Percentiles rank a stretch among this genome's conserved stretches.
Conservation (phyloP, 1,140 invertebrate species). For the Periplaneta americana region DNA sequence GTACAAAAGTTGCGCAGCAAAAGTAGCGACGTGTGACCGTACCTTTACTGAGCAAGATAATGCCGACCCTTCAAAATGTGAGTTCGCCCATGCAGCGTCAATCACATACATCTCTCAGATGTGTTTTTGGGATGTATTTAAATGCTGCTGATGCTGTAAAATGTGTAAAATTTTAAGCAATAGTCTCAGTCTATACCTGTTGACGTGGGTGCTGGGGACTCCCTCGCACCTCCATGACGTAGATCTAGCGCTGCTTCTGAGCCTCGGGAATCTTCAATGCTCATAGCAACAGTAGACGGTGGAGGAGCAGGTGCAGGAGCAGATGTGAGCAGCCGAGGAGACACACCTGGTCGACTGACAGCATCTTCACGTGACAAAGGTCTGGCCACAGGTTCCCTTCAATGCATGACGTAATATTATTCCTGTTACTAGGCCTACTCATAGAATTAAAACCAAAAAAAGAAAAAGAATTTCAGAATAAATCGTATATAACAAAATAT, state of each 20-base stretch:
- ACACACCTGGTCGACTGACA: slow-evolving; percentile 4
- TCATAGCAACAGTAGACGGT: slow-evolving; percentile 7
- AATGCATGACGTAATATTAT: not conserved
- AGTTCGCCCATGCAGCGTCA: too few species aligned
- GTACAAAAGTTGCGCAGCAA: too few species aligned
- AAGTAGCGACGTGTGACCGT: too few species aligned
- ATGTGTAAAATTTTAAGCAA: too few species aligned
- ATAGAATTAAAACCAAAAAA: not conserved
- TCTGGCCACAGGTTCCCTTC: not conserved
- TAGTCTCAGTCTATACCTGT: too few species aligned
- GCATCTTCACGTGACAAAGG: slow-evolving; percentile 13
- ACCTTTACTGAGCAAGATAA: too few species aligned
- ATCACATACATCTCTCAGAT: too few species aligned
- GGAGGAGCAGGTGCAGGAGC: not conserved
- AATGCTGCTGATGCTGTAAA: too few species aligned
- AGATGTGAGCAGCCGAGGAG: slow-evolving; percentile 6
- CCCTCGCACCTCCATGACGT: slow-evolving; percentile 35
- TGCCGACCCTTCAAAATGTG: too few species aligned
- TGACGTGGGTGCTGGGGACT: slow-evolving; percentile 7
- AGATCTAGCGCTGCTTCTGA: slow-evolving; percentile 58
- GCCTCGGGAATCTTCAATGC: slow-evolving; percentile 30
- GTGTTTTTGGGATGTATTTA: too few species aligned
- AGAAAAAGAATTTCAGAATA: not conserved
- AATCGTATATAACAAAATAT: too few species aligned
- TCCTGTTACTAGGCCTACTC: too few species aligned